phyloP scores from a whole-genome alignment of 2,113 vertebrate genomes.

The Centropus bengalensis region DNA sequence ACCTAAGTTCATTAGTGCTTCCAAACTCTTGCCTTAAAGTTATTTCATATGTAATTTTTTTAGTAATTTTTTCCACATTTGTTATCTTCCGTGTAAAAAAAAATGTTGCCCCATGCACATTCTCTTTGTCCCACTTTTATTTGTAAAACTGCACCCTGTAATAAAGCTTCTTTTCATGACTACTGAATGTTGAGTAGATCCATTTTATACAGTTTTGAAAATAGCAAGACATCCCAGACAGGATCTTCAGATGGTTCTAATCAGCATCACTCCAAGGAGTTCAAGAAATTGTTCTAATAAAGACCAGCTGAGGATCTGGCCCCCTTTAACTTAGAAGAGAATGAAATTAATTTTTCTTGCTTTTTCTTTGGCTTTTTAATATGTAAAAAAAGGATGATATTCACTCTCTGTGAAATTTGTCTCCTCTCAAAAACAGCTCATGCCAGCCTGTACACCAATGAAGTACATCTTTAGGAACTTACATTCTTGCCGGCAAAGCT shows the following conservation, averaged over 20 bases:
- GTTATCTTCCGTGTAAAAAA: neutral
- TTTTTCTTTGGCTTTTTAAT: neutral
- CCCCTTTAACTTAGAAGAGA: neutral
- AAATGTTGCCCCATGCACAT: neutral
- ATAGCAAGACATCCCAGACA: neutral
- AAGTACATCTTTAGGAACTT: neutral
- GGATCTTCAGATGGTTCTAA: slow-evolving; percentile 53
- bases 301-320: slow-evolving; percentile 31
- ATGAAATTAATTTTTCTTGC: neutral
- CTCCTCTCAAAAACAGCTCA: neutral
- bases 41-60: neutral
- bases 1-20: slow-evolving; percentile 12
- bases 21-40: neutral
- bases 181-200: neutral
- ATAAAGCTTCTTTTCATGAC: neutral
- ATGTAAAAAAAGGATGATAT: neutral
- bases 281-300: slow-evolving; percentile 40
- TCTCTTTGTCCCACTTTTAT: neutral
- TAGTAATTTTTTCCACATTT: slow-evolving; percentile 19
- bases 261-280: neutral
- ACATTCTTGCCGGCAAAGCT: neutral
- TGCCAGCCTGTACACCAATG: neutral
- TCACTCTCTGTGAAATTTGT: neutral
- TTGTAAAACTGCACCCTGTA: neutral
- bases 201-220: neutral